phyloP scores from a whole-genome alignment of 1,140 invertebrate genomes.

The Mizuhopecten yessoensis region DNA sequence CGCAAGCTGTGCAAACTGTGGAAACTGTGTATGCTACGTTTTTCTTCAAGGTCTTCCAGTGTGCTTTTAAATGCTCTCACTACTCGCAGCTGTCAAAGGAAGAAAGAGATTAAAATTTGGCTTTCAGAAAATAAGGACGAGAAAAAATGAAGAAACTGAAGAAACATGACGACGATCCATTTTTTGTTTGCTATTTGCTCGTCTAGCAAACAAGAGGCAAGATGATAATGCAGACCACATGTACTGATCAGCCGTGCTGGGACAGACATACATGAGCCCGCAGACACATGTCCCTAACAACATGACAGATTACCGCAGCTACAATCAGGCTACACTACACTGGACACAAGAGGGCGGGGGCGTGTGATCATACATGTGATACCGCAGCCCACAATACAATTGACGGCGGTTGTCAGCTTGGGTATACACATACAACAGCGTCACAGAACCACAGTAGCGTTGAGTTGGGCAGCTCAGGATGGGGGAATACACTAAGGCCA shows the following conservation, averaged over 20 bases:
- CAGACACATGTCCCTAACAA: background rate
- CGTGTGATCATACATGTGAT: too few species aligned
- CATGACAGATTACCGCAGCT: slow-evolving; percentile 47
- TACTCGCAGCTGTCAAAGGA: slow-evolving; percentile 95
- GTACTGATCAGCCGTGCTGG: slow-evolving; percentile 22
- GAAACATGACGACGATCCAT: background rate
- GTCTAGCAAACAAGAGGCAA: background rate
- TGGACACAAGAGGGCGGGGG: background rate
- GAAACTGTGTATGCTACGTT: slow-evolving; percentile 96
- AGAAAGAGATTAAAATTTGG: slow-evolving; percentile 49
- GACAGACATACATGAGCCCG: background rate
- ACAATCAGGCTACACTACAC: slow-evolving; percentile 45
- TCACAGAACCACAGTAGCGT: slow-evolving; percentile 9
- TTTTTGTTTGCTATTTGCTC: background rate
- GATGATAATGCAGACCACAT: slow-evolving; percentile 9
- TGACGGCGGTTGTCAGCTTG: background rate
- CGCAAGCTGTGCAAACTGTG: slow-evolving; percentile 97
- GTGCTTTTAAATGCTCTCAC: slow-evolving; percentile 99
- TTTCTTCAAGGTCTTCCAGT: slow-evolving; percentile 99
- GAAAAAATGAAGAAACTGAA: background rate
- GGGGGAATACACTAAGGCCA: background rate
- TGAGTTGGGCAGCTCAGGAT: background rate
- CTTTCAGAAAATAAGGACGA: slow-evolving; percentile 1
- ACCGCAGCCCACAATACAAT: background rate
- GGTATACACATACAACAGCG: slow-evolving; percentile 24